phyloP scores from a whole-genome alignment of 1,140 invertebrate genomes.

The Nylanderia fulva region DNA sequence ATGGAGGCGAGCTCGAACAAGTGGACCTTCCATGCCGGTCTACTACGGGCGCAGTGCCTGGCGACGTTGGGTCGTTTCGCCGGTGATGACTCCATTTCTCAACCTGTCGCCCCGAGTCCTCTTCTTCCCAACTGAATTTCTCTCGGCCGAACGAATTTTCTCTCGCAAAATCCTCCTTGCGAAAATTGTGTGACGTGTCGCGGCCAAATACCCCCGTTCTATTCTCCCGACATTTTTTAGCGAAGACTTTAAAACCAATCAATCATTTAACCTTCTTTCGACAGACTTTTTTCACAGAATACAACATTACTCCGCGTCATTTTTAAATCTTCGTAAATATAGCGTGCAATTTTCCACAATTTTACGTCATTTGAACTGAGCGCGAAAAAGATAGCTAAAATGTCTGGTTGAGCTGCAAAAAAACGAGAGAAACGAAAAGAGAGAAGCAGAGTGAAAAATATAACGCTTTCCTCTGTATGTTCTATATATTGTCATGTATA shows the following conservation, averaged over 20 bases:
- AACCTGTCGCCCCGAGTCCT: conserved; percentile 21
- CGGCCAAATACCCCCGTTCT: not conserved
- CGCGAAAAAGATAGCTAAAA: conserved; percentile 2
- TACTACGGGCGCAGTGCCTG: conserved; percentile 73
- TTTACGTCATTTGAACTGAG: conserved; percentile 19
- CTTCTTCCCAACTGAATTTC: not conserved
- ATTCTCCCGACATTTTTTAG: conserved; percentile 7
- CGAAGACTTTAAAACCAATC: not conserved
- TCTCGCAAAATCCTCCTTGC: not conserved
- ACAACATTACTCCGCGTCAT: not conserved
- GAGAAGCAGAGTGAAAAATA: not conserved
- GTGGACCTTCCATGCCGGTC: conserved; percentile 76
- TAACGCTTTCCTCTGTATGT: conserved; percentile 5
- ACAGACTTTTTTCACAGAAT: not conserved
- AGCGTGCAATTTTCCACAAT: not conserved
- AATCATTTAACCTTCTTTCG: not conserved
- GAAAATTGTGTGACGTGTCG: not conserved
- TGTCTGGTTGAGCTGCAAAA: not conserved
- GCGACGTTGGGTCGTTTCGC: conserved; percentile 61
- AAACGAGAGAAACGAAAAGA: not conserved
- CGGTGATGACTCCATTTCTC: conserved; percentile 51
- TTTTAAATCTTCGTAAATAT: not conserved
- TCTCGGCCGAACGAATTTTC: conserved; percentile 3
- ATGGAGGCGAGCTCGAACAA: conserved; percentile 68
- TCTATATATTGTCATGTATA: not conserved